These are phyloP conservation scores for Pterois miles DNA, from an alignment of 2,797 vertebrate species.

Conservation along the genomic window DNA sequence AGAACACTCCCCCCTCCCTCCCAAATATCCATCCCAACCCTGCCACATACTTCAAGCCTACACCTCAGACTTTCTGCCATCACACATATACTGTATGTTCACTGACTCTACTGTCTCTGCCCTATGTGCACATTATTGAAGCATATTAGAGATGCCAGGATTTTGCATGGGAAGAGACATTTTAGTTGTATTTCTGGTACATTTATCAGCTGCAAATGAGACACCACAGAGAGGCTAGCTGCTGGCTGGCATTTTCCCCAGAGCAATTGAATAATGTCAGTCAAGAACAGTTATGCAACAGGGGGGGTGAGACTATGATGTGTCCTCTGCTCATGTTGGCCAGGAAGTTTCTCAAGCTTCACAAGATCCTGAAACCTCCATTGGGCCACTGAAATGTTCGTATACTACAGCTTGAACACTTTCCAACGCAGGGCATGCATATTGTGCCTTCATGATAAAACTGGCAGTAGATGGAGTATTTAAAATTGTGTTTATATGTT, in stretches of 20 bases:
- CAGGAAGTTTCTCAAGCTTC: conserved; percentile 11
- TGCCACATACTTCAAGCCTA: neutral
- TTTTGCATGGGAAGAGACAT: neutral
- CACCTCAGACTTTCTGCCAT: neutral
- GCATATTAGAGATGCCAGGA: neutral
- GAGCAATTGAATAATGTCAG: conserved; percentile 29
- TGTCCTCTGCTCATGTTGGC: conserved; percentile 11
- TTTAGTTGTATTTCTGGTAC: neutral
- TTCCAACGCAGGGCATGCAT: neutral
- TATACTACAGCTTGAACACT: neutral
- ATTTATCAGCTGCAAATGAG: conserved; percentile 14
- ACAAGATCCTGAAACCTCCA: conserved; percentile 21
- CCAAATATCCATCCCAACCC: neutral
- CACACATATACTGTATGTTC: neutral
- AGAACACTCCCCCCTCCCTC: neutral
- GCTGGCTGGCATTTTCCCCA: conserved; percentile 46
- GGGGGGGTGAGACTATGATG: conserved; percentile 32
- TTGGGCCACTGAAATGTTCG: conserved; percentile 19
- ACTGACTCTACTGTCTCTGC: neutral
- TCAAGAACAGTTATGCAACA: conserved; percentile 72
- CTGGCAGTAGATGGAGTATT: neutral
- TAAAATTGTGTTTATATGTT: neutral
- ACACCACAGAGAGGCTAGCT: conserved; percentile 13
- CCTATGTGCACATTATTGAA: neutral
- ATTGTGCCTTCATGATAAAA: neutral